Base-by-base conservation (phyloP, 2,888 invertebrate genomes). In the Corbicula japonica region DNA sequence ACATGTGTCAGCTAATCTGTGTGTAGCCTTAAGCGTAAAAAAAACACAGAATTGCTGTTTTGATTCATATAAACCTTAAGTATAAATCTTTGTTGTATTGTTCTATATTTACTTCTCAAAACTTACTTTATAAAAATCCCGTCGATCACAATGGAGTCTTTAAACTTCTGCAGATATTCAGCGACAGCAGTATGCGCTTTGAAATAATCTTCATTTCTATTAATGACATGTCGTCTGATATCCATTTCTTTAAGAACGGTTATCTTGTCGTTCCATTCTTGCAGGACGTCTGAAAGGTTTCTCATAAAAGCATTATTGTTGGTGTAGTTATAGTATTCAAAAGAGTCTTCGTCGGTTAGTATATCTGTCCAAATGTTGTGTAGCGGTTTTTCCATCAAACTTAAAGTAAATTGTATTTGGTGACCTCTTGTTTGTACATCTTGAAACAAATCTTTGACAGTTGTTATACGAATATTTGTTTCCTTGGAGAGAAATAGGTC, bases 341-440 rank as follows among this genome's bases (percentile, higher is more conserved):
- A 6, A 76, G 87, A 77, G 35, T 88, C 86, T 41, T 85, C 83
- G 46, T 91, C 90, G 12, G 84, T 76, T 4, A 90, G 48, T 8
- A 89, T 81, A 10, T 35, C 63, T 4, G 76, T 70, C 90, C 90
- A 91, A 18, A 91, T 85, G 8, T 58, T 58, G 1, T 61, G 69
- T 1, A 77, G 77, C 21, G 77, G 80, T 18, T 65, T 56, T 0
- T 69, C 30, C 6, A 90, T 38, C 2, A 77, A 41, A 12, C 78
- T 76, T 89, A 88, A 89, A 41, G 70, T 83, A 66, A 88, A 88
- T 66, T 69, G 85, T 1, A 91, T 69, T 28, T 76, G 78, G 18
- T 87, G 87, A 6, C 89, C 89, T 34, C 90, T 83, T n/a, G 86
- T 81, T 44, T 88, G 63, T 4, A 90, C 52, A 34, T 89, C 89